phyloP scores from a whole-genome alignment of 53 echinoderm and acorn worm genomes.

The Luidia sarsii region DNA sequence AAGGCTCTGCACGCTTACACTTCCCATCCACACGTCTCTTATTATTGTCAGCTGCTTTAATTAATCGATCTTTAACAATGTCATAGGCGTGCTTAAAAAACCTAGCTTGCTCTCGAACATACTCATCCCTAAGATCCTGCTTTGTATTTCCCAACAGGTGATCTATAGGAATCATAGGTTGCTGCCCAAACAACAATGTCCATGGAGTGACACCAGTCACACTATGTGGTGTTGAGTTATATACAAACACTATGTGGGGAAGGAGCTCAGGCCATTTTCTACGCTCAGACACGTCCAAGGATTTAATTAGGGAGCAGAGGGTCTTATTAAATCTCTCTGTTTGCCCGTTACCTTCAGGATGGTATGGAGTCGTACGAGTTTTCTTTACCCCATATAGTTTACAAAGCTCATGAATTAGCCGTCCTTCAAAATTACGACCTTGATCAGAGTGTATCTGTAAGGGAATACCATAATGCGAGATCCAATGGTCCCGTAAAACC shows the following conservation, averaged over 20 bases:
- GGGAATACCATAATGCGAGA: no score
- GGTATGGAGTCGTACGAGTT: not conserved
- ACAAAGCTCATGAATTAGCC: slow-evolving; percentile 8
- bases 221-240: slow-evolving; percentile 43
- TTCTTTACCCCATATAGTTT: slow-evolving; percentile 1
- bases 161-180: not conserved
- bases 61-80: not conserved
- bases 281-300: not conserved
- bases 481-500: slow-evolving; percentile 34
- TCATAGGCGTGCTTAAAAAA: not conserved
- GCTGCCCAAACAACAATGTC: not conserved
- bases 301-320: slow-evolving; percentile 24
- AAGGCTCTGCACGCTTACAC: not conserved
- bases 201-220: not conserved
- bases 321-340: slow-evolving; percentile 53
- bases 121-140: not conserved
- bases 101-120: no score
- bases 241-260: slow-evolving; percentile 16
- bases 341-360: no score
- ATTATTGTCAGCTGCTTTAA: not conserved
- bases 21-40: not conserved
- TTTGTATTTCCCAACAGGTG: not conserved
- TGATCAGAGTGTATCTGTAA: no score
- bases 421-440: slow-evolving; percentile 49
- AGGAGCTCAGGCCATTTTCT: slow-evolving; percentile 51